phyloP scores from a whole-genome alignment of 2,113 vertebrate species.

The Mus musculus region GRCm39 chr9:5513501-5514000 shows the following conservation, averaged over 20 bases:
- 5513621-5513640: neutral
- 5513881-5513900: constrained; percentile 2
- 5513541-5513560: neutral
- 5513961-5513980: neutral
- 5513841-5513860: neutral
- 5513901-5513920: neutral
- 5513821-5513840: neutral
- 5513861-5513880: neutral
- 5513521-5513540: too few relatives aligned
- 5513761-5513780: neutral
- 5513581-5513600: neutral
- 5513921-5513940: neutral
- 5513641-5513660: neutral
- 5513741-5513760: neutral
- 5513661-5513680: too few relatives aligned
- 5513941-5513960: constrained; percentile 6
- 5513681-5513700: neutral
- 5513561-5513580: neutral
- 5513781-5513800: neutral
- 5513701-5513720: neutral
- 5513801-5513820: neutral
- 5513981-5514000: neutral
- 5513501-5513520: neutral
- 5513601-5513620: accelerated
- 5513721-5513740: neutral